These are phyloP conservation scores for Dioctria linearis DNA, from an alignment of 2,888 invertebrate species.

Conservation along the genomic window DNA sequence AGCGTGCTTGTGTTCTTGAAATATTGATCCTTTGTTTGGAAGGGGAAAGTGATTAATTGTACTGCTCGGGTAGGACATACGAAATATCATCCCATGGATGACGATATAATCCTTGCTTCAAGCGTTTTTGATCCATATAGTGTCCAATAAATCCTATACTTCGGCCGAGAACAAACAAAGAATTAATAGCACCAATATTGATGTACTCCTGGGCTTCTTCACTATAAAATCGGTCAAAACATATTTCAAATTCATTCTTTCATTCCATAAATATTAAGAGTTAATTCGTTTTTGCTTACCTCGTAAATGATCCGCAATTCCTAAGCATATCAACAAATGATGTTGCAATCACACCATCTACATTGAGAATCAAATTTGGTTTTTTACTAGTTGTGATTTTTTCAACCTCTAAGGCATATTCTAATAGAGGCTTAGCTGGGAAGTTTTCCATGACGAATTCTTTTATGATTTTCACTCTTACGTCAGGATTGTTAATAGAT, in stretches of 20 bases:
- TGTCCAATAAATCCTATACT: constrained; percentile 99
- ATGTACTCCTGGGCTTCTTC: constrained; percentile 99
- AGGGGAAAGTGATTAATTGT: constrained; percentile 54
- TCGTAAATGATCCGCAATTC: constrained; percentile 94
- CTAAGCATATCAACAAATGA: constrained; percentile 97
- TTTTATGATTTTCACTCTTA: constrained; percentile 96
- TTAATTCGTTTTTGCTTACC: constrained; percentile 72
- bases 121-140: constrained; percentile 97
- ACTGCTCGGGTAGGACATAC: constrained; percentile 71
- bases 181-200: constrained; percentile 97
- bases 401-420: constrained; percentile 97
- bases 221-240: constrained; percentile 68
- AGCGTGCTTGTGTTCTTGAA: constrained; percentile 1
- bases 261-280: background rate
- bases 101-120: constrained; percentile 98
- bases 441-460: constrained; percentile 95
- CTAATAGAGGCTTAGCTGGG: constrained; percentile 93
- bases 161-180: constrained; percentile 96
- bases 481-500: constrained; percentile 98
- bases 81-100: constrained; percentile 99
- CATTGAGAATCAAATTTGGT: constrained; percentile 99
- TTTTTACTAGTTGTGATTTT: constrained; percentile 99
- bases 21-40: constrained; percentile 5
- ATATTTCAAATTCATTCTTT: too few species aligned
- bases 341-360: constrained; percentile 98